A percentile compares a stretch with the other conserved stretches of the same genome.
Conservation (phyloP, 1,140 invertebrate species). For the Andrena cerasifolii region DNA sequence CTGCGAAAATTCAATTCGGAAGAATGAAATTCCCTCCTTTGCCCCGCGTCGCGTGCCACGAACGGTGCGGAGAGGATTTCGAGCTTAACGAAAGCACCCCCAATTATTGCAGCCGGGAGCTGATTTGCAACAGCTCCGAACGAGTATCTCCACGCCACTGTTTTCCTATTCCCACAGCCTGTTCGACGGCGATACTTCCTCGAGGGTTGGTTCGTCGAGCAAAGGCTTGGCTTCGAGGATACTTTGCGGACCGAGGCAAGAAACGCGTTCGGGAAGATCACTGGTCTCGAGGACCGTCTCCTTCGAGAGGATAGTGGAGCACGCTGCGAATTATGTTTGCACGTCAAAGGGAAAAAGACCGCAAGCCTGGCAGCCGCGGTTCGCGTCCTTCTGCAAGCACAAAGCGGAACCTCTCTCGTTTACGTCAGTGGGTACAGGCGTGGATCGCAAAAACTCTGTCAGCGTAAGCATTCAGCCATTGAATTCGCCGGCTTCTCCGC, state of each 20-base stretch:
- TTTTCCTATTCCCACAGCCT: too few species aligned
- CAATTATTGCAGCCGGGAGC: slow-evolving; percentile 2
- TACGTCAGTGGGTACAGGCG: background rate
- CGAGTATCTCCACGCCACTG: too few species aligned
- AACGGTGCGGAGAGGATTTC: too few species aligned
- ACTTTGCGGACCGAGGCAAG: background rate
- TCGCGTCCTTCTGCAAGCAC: slow-evolving; percentile 15
- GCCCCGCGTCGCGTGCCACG: background rate
- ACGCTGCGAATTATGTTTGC: slow-evolving; percentile 8
- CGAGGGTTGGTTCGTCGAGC: background rate
- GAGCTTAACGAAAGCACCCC: background rate
- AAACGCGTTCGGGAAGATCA: background rate
- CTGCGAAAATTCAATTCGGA: slow-evolving; percentile 34
- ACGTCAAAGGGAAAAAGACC: slow-evolving; percentile 14
- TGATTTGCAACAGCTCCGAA: too few species aligned
- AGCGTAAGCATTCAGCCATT: background rate
- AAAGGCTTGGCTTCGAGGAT: slow-evolving; percentile 1
- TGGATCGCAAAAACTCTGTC: slow-evolving; percentile 9
- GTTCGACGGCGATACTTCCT: background rate
- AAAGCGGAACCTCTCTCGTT: background rate
- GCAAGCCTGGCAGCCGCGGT: background rate
- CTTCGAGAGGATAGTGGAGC: slow-evolving; percentile 12
- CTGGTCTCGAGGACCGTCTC: background rate
- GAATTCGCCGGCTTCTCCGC: background rate
- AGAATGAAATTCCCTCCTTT: background rate